Evolutionary conservation across 2,113 vertebrate genomes (phyloP).

Genomic region (Abramis brama): DNA sequence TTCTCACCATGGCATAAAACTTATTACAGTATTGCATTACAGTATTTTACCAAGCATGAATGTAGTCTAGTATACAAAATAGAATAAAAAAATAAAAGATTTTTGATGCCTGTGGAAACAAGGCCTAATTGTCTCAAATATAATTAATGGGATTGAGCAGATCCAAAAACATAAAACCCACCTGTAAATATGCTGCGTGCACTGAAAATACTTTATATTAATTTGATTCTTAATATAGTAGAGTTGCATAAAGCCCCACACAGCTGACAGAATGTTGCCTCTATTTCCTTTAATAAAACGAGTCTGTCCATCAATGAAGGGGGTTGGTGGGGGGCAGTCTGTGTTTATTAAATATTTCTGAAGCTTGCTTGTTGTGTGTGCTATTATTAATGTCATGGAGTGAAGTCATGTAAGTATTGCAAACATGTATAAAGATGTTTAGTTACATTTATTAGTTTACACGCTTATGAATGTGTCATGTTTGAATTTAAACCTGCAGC

Average conservation of each 20-base stretch:
- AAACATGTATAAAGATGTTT: neutral
- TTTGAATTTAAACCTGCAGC: neutral
- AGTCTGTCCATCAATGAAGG: neutral
- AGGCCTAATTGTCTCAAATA: slow-evolving; percentile 1
- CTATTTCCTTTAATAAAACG: slow-evolving; percentile 11
- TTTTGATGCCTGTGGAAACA: neutral
- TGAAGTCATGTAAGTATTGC: neutral
- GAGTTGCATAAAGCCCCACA: neutral
- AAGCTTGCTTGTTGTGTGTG: slow-evolving; percentile 3
- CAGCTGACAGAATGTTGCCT: slow-evolving; percentile 5
- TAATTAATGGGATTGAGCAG: neutral
- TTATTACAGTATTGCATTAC: neutral
- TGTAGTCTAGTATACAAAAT: neutral
- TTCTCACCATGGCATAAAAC: neutral
- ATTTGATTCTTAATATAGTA: slow-evolving; percentile 19
- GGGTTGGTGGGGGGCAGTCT: neutral
- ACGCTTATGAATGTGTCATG: neutral
- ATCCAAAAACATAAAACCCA: neutral
- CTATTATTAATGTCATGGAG: neutral
- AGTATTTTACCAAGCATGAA: neutral
- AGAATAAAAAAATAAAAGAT: neutral
- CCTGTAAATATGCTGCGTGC: neutral
- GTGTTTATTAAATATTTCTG: slow-evolving; percentile 8
- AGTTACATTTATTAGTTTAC: neutral
- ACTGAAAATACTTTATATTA: neutral